Base-by-base conservation (phyloP, 64 coral and sea anemone genomes). In the Stylophora pistillata region DNA sequence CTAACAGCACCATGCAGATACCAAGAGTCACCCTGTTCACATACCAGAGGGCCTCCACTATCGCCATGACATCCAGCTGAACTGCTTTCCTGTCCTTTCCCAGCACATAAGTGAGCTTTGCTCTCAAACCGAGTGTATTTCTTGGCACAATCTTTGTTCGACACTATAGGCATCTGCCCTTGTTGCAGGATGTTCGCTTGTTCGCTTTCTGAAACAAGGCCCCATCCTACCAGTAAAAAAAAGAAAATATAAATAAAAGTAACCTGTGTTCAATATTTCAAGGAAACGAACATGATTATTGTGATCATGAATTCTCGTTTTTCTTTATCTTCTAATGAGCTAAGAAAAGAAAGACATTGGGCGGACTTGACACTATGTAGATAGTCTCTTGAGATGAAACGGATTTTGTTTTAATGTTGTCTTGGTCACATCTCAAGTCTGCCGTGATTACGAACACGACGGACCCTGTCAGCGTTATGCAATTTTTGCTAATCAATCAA, bases 1-100 rank as follows among this genome's bases (percentile, higher is more conserved):
- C 94, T 96, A 37, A 96, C 89, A 15, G 87, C 80, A 1, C 94
- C 94, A 63, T 89, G 88, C 71, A 93, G 91, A 58, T 96, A 89
- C 74, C 82, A 96, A n/a, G 61, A 90, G n/a, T 89, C 76, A 16
- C 77, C 81, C 27, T 72, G 86, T 53, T 87, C 57, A 66, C 93
- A 94, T 11, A 90, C 93, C 17, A 94, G 47, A 13, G 94, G 85
- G 2, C 94, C 94, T 29, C 89, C 84, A 53, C 94, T 95, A 54
- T 95, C 94, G 17, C 94, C 94, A 16, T 84, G 74, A 30, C 94
- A 95, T 16, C 89, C 94, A 21, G 85, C 84, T 9, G 94, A 77
- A 7, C 62, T 85, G 18, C 74, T 71, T 23, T 55, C 59, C 20
- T 58, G 80, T 4, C 56, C 89, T 33, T 88, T 78, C 31, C 89